Evolutionary conservation across 2,113 vertebrate genomes (phyloP), one percentile per base, ranked within the genome.

Genomic region (Arenaria interpres): DNA sequence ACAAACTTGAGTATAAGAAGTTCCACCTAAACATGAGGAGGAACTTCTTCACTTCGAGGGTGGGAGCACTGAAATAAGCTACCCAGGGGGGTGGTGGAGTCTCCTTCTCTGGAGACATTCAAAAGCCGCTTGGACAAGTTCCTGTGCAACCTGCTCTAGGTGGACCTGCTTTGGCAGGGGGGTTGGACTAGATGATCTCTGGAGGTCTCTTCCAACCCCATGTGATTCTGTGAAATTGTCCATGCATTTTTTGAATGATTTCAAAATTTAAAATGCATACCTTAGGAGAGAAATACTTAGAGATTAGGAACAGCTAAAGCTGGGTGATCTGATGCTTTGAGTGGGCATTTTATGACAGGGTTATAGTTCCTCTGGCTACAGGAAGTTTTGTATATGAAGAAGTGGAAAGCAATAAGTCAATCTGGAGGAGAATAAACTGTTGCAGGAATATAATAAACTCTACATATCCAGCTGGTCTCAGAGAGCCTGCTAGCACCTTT

Each of bases 401-500:
- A 78, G n/a, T 73, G 79, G 68, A 95, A 97, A 96, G 88, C 68
- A 89, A 32, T 96, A 95, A 96, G 80, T 96, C 89, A 97, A 89
- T 85, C 87, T 74, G 84, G 62, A 30, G 25, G 19, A 84, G 83
- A 89, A 89, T 75, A 96, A 96, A 94, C 10, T 43, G 41, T 67
- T 95, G 32, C 22, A 76, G 86, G 67, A 93, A 63, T 46, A 85
- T 63, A 96, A 90, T 93, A 94, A 80, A 56, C 53, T 80, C 33
- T 63, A 76, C 96, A 94, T 92, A 94, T n/a, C 91, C 97, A 98
- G 96, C 96, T 97, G 97, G 95, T 96, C 93, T 97, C 71, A 80
- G 89, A 82, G 48, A 96, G 90, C 89, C 93, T 95, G 74, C 95
- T 95, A 94, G 93, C 90, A 89, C 68, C 88, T 95, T 96, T 96